Evolutionary conservation across 2,113 vertebrate species (phyloP), one percentile per base, ranked within the genome.

Genomic region (Malurus elegans): DNA sequence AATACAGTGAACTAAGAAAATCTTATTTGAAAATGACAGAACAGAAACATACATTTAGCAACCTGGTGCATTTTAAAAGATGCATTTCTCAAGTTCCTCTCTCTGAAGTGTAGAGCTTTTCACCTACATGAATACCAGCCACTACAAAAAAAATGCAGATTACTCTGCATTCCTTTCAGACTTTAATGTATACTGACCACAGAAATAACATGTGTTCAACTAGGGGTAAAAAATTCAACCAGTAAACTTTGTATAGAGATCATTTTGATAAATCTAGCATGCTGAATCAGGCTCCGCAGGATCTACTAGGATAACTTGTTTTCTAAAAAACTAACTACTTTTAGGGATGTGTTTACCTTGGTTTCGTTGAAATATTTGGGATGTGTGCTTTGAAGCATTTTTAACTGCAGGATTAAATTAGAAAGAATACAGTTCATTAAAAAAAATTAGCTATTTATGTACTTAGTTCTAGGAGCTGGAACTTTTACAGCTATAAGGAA

Each of bases 381-480:
- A 74, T 75, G 11, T 31, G 45, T 79, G 28, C 40, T 82, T 51
- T 91, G 60, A 84, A 95, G 36, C 32, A 67, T 20, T 82, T 93
- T 48, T 73, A 64, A 38, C 9, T 31, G 31, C 13, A 36, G 16
- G 17, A 79, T 72, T 72, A 72, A 60, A 60, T 74, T 28, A 70
- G 24, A 48, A 83, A 74, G 15, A 87, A 79, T 36, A 65, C 18
- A 18, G 7, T 44, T 48, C 3, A 51, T 53, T 71, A 9, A 62
- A 87, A 87, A 89, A 90, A 54, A 9, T 4, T 40, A 61, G 16
- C 15, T 45, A 58, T 18, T 18, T 69, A 29, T 19, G 28, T 81
- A 64, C 31, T 53, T 70, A 76, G 29, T 57, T 90, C 79, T 51
- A 60, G 48, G 51, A 93, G 36, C 12, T 44, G 17, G 29, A 26